Percentiles rank a stretch among this genome's conserved stretches.
phyloP scores from a whole-genome alignment of 1,140 invertebrate genomes.

The Zaprionus ornatus region DNA sequence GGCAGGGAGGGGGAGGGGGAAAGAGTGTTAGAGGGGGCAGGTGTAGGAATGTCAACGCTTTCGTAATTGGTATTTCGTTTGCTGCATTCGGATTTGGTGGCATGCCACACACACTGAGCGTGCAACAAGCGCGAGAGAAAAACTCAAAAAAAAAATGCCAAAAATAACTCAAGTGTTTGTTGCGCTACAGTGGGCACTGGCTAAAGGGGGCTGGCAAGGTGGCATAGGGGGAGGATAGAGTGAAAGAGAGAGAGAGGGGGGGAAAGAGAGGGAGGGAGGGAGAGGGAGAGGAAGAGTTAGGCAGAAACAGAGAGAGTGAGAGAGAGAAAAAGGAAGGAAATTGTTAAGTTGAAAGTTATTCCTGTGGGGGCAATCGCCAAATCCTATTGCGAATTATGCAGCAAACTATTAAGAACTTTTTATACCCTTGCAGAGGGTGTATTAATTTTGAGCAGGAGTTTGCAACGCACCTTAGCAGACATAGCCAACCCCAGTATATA shows the following conservation, averaged over 20 bases:
- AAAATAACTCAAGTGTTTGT: constrained; percentile 77
- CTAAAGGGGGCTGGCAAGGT: not conserved
- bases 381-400: not conserved
- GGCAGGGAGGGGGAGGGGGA: not conserved
- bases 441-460: too few relatives aligned
- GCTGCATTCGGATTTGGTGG: constrained; percentile 53
- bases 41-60: constrained; percentile 57
- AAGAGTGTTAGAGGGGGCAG: not conserved
- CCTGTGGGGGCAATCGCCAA: not conserved
- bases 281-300: too few relatives aligned
- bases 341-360: not conserved
- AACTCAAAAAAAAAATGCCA: constrained; percentile 25
- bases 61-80: constrained; percentile 73
- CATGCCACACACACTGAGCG: constrained; percentile 1
- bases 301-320: too few relatives aligned
- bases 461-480: too few relatives aligned
- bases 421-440: too few relatives aligned
- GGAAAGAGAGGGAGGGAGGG: too few relatives aligned
- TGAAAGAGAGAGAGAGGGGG: not conserved
- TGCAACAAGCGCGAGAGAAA: not conserved
- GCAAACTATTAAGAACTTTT: not conserved
- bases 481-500: too few relatives aligned
- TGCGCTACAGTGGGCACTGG: constrained; percentile 34
- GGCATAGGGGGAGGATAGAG: not conserved
- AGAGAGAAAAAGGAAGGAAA: not conserved